These are phyloP conservation scores for Tipula unca DNA, from an alignment of 2,888 invertebrate genomes.

Conservation along the genomic window DNA sequence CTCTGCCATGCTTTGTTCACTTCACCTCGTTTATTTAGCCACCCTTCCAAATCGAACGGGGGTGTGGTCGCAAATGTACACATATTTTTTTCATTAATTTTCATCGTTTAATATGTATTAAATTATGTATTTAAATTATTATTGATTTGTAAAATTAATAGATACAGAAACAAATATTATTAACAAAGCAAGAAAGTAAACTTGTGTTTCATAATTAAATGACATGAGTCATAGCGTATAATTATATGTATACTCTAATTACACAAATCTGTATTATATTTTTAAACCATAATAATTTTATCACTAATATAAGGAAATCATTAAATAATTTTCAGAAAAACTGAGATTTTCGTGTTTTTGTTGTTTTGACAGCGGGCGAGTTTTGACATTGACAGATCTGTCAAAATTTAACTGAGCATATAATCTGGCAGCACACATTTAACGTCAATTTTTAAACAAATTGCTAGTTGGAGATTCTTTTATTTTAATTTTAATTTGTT, in stretches of 20 bases:
- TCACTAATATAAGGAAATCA: background rate
- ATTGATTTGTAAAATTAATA: no score
- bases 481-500: background rate
- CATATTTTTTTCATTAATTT: constrained; percentile 92
- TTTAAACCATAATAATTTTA: background rate
- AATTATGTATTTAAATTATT: no score
- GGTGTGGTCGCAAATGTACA: constrained; percentile 81
- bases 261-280: background rate
- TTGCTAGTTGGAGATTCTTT: background rate
- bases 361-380: background rate
- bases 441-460: no score
- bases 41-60: constrained; percentile 88
- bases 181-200: no score
- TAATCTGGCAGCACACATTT: no score
- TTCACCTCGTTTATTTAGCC: constrained; percentile 81
- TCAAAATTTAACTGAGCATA: no score
- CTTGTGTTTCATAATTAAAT: no score
- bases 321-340: background rate
- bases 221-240: background rate
- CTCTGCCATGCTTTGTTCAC: constrained; percentile 81
- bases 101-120: constrained; percentile 60
- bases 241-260: background rate
- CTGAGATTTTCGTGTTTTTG: background rate
- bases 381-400: background rate
- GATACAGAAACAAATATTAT: no score